Evolutionary conservation across 2,797 vertebrate genomes (phyloP).

Genomic region (Peromyscus aztecus): DNA sequence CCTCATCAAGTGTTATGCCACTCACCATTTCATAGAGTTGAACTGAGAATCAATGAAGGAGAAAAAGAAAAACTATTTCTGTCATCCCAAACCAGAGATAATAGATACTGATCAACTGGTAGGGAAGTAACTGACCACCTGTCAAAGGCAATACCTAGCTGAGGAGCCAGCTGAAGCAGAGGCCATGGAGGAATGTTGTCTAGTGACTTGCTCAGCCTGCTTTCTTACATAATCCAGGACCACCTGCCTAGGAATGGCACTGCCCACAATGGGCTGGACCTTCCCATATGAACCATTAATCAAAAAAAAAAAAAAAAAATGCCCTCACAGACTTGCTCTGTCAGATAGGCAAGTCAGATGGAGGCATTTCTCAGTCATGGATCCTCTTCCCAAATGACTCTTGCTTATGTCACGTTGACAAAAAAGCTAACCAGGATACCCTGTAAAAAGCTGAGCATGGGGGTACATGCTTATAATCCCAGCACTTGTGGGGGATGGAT

Average conservation of each 20-base stretch:
- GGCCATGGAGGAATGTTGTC: background rate
- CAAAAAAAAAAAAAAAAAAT: background rate
- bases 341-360: background rate
- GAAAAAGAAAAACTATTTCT: slow-evolving; percentile 29
- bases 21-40: background rate
- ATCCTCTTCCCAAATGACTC: background rate
- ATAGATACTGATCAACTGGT: background rate
- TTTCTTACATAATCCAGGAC: background rate
- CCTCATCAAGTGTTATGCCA: background rate
- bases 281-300: background rate
- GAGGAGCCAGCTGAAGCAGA: background rate
- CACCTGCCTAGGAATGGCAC: background rate
- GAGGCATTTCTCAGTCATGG: background rate
- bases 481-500: too few relatives aligned
- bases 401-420: background rate
- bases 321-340: background rate
- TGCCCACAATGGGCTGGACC: background rate
- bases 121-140: background rate
- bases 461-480: background rate
- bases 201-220: too few relatives aligned
- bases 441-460: background rate
- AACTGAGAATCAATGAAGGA: background rate
- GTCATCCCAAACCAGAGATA: background rate
- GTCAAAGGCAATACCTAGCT: background rate
- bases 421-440: too few relatives aligned